Percentiles rank a stretch among this genome's conserved stretches.
These are phyloP conservation scores for Nicator chloris DNA, from an alignment of 2,113 vertebrate genomes.

Conservation along the genomic window DNA sequence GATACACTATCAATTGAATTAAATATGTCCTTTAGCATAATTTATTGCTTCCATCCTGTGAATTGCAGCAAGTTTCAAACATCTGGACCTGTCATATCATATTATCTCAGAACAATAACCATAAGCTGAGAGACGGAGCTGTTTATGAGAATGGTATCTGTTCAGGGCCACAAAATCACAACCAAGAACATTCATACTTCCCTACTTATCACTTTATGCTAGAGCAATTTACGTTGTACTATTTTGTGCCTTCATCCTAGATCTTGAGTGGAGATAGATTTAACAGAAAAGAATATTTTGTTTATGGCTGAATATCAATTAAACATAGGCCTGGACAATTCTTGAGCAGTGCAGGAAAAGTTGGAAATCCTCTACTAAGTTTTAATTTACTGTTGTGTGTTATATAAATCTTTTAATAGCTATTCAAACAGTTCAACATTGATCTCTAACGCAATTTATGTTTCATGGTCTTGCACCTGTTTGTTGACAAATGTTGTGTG, in stretches of 20 bases:
- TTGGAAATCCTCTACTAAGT: background rate
- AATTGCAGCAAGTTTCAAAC: conserved; percentile 27
- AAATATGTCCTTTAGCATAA: background rate
- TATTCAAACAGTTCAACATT: background rate
- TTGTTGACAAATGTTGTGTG: background rate
- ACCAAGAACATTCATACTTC: background rate
- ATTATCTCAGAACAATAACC: conserved; percentile 31
- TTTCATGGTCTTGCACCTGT: background rate
- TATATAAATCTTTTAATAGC: background rate
- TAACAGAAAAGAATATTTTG: background rate
- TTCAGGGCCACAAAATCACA: background rate
- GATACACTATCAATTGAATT: conserved; percentile 23
- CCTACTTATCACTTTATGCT: background rate
- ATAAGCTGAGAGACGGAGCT: background rate
- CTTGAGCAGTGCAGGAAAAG: background rate
- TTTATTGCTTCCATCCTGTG: conserved; percentile 12
- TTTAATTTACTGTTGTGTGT: background rate
- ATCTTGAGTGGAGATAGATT: background rate
- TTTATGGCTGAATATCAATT: background rate
- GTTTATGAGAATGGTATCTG: background rate
- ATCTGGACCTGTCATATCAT: conserved; percentile 1
- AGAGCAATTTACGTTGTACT: background rate
- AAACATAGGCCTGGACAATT: background rate
- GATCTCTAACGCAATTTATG: background rate
- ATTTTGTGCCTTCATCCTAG: background rate